A percentile compares a stretch with the other conserved stretches of the same genome.
Evolutionary conservation across 2,888 invertebrate species (phyloP).

Genomic region (Caenorhabditis sulstoni): DNA sequence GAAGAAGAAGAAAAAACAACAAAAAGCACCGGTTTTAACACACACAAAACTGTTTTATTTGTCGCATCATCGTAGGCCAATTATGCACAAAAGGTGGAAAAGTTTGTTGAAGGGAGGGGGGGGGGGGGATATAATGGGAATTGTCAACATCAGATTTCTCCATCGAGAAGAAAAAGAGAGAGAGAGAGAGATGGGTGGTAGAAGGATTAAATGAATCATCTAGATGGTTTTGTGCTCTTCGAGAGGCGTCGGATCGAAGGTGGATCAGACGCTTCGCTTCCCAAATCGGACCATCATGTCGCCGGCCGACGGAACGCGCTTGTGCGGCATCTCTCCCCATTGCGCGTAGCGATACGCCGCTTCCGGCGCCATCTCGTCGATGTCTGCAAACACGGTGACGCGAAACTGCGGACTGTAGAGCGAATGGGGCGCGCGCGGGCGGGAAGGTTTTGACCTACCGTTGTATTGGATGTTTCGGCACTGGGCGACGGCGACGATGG

Average conservation of each 20-base stretch:
- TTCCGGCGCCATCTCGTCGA: slow-evolving; percentile 47
- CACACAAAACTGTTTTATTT: slow-evolving; percentile 44
- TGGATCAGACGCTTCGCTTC: slow-evolving; percentile 29
- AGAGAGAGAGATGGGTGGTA: too few species aligned
- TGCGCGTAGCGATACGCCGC: slow-evolving; percentile 51
- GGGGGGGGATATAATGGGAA: neutral
- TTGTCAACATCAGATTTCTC: slow-evolving; percentile 34
- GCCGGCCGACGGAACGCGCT: slow-evolving; percentile 56
- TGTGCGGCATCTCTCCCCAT: slow-evolving; percentile 58
- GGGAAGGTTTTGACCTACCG: too few species aligned
- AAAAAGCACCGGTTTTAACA: slow-evolving; percentile 29
- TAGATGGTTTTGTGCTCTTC: slow-evolving; percentile 20
- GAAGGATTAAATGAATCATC: slow-evolving; percentile 35
- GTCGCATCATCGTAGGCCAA: slow-evolving; percentile 31
- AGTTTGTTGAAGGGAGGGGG: slow-evolving; percentile 2
- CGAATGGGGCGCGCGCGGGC: too few species aligned
- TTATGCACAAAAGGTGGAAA: slow-evolving; percentile 4
- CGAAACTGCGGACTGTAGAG: too few species aligned
- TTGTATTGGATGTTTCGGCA: slow-evolving; percentile 46
- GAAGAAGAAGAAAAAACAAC: too few species aligned
- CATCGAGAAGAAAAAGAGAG: too few species aligned
- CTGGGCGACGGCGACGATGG: slow-evolving; percentile 41
- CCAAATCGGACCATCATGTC: slow-evolving; percentile 60
- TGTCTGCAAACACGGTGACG: slow-evolving; percentile 22
- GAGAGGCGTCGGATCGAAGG: neutral